These are phyloP conservation scores for Antigone vipio DNA, from an alignment of 2,113 vertebrate genomes.

Conservation along the genomic window DNA sequence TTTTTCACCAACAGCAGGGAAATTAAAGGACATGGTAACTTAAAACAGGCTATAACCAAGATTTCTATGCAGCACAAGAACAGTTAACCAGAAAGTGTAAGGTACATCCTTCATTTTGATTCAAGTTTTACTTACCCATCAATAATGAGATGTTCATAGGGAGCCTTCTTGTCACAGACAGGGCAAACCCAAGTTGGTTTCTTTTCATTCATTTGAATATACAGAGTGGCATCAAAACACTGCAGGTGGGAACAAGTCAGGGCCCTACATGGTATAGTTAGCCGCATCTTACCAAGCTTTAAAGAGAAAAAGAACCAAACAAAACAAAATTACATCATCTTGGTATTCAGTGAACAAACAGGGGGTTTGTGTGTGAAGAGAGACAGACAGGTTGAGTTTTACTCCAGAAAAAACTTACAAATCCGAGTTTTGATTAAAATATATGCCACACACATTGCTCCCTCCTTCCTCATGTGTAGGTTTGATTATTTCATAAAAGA, in stretches of 20 bases:
- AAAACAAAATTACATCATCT: background rate
- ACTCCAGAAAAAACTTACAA: background rate
- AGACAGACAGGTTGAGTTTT: background rate
- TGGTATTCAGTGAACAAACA: background rate
- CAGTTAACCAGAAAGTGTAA: background rate
- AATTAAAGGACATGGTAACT: background rate
- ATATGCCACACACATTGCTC: rapidly evolving
- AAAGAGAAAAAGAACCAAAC: background rate
- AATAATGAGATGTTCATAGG: conserved; percentile 96
- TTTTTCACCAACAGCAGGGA: background rate
- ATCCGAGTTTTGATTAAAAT: background rate
- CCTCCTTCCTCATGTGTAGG: background rate
- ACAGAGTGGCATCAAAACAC: conserved; percentile 97
- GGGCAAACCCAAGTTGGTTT: conserved; percentile 99
- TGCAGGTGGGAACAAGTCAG: conserved; percentile 98
- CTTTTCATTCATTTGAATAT: conserved; percentile 99
- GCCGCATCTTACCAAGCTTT: conserved; percentile 96
- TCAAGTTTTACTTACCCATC: conserved; percentile 83
- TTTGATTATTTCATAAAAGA: background rate
- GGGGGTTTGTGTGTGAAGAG: background rate
- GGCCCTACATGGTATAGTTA: conserved; percentile 94
- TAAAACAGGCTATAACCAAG: background rate
- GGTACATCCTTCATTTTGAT: background rate
- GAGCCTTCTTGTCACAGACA: conserved; percentile 97
- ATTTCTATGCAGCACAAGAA: background rate